phyloP scores from a whole-genome alignment of 2,113 vertebrate genomes.

The Hylia prasina region DNA sequence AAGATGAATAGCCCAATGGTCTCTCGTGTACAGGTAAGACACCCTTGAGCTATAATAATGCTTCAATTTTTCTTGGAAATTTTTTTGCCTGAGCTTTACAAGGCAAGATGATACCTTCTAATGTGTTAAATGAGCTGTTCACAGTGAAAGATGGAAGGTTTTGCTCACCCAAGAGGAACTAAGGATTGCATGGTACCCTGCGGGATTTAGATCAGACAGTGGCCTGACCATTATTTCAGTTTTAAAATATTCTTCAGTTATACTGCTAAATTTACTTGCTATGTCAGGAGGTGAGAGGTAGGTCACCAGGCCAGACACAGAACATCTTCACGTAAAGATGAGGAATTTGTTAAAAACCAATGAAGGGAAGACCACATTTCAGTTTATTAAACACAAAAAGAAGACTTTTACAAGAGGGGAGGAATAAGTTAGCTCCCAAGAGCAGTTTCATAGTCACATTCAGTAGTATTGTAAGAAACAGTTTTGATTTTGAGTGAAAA shows the following conservation, averaged over 20 bases:
- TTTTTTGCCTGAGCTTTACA: neutral
- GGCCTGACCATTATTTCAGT: neutral
- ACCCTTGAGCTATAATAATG: neutral
- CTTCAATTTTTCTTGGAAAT: neutral
- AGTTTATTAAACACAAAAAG: neutral
- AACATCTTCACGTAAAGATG: neutral
- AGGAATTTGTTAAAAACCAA: neutral
- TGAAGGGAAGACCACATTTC: neutral
- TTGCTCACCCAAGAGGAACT: neutral
- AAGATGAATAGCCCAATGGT: neutral
- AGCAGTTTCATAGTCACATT: neutral
- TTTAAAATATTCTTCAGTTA: neutral
- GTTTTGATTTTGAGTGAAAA: constrained; percentile 1
- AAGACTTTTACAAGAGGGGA: neutral
- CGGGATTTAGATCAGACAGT: neutral
- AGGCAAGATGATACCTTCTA: neutral
- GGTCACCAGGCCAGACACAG: neutral
- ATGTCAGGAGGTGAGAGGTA: neutral
- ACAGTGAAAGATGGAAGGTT: neutral
- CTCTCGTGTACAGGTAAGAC: neutral
- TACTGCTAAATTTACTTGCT: neutral
- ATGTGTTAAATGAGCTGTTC: constrained; percentile 29
- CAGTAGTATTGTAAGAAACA: neutral
- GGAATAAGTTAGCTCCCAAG: neutral
- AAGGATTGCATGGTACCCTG: neutral